A percentile compares a stretch with the other conserved stretches of the same genome.
Conservation (phyloP, 92 coral and sea anemone species). For the Phenganax subtilis region DNA sequence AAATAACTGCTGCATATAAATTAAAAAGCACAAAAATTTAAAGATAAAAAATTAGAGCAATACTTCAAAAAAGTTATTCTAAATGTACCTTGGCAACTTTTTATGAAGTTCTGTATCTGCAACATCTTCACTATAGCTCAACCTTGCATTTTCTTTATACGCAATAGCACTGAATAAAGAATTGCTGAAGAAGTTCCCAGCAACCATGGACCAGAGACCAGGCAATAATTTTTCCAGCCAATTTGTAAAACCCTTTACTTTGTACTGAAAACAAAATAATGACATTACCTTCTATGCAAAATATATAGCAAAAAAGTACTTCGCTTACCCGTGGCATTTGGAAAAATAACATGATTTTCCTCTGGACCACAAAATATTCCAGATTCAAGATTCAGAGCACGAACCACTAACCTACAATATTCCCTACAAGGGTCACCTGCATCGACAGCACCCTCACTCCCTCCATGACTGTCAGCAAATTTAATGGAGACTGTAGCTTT, state of each 20-base stretch:
- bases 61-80: no score
- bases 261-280: slow-evolving; percentile 10
- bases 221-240: slow-evolving; percentile 9
- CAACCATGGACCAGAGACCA: slow-evolving; percentile 29
- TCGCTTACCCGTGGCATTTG: slow-evolving; percentile 6
- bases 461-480: slow-evolving; percentile 14
- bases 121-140: no score
- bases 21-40: no score
- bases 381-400: slow-evolving; percentile 11
- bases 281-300: neutral
- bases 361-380: slow-evolving; percentile 33
- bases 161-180: slow-evolving; percentile 1
- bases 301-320: neutral
- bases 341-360: slow-evolving; percentile 9
- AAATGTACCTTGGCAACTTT: no score
- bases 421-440: slow-evolving; percentile 3
- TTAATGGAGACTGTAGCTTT: slow-evolving; percentile 4
- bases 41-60: no score
- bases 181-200: slow-evolving; percentile 22
- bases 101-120: no score
- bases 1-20: no score
- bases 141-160: neutral
- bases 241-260: slow-evolving; percentile 4
- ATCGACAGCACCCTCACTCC: slow-evolving; percentile 26
- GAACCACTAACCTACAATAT: neutral